These are phyloP conservation scores for Eurytoma adleriae DNA, from an alignment of 2,888 invertebrate species.

Conservation along the genomic window DNA sequence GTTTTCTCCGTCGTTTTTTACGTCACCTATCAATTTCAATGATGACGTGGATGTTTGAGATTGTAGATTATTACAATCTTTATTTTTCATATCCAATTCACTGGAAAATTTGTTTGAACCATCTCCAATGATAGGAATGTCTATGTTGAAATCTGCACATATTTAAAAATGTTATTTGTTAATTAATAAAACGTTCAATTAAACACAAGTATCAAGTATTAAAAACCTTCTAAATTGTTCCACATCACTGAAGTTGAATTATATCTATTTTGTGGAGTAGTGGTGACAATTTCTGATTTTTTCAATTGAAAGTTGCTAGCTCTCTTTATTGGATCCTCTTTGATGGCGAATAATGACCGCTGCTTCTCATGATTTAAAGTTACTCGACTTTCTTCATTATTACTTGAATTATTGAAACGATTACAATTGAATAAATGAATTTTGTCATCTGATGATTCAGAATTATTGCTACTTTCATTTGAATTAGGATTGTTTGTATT, in stretches of 20 bases:
- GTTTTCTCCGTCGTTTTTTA: conserved; percentile 83
- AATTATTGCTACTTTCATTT: neutral
- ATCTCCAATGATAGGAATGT: neutral
- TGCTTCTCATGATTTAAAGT: no score
- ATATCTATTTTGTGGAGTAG: no score
- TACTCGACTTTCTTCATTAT: neutral
- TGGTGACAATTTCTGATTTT: neutral
- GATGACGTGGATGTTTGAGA: neutral
- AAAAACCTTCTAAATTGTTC: conserved; percentile 31
- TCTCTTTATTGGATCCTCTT: no score
- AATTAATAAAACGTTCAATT: neutral
- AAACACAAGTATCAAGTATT: neutral
- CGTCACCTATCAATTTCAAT: conserved; percentile 77
- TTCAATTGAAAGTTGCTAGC: neutral
- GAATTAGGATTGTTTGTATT: no score
- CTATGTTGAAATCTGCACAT: neutral
- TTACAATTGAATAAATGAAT: no score
- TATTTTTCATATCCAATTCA: neutral
- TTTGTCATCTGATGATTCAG: no score
- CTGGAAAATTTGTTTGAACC: neutral
- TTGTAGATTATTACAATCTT: neutral
- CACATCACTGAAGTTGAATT: neutral
- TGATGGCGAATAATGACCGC: no score
- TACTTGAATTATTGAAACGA: no score
- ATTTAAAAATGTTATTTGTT: neutral